These are phyloP conservation scores for Cheiracanthium punctorium DNA, from an alignment of 2,888 invertebrate species.

Conservation along the genomic window DNA sequence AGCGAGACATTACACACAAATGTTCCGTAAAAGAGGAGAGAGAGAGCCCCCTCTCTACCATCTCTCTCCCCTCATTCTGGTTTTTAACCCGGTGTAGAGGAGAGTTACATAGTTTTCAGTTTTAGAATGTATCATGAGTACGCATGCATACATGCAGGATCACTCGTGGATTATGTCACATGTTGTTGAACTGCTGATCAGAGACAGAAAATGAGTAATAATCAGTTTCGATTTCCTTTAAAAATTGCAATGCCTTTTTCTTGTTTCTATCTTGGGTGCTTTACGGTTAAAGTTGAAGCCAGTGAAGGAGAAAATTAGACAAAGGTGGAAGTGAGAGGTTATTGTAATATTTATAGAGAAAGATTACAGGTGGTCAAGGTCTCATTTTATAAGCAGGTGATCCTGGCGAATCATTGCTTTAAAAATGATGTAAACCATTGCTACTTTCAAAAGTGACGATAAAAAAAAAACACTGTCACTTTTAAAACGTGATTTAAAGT, in stretches of 20 bases:
- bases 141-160: too few species aligned
- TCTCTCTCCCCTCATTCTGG: not conserved
- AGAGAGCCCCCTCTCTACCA: not conserved
- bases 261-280: conserved; percentile 23
- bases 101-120: not conserved
- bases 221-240: conserved; percentile 39
- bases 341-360: not conserved
- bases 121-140: too few species aligned
- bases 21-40: conserved; percentile 47
- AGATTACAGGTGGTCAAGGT: too few species aligned
- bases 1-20: conserved; percentile 53
- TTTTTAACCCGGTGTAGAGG: not conserved
- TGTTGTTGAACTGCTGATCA: conserved; percentile 54
- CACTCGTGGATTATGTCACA: not conserved
- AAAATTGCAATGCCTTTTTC: conserved; percentile 7
- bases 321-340: conserved; percentile 17
- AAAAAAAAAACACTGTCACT: too few species aligned
- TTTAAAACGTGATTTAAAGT: too few species aligned
- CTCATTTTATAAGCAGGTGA: too few species aligned
- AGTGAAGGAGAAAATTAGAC: conserved; percentile 58
- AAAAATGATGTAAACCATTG: too few species aligned
- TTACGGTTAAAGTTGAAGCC: conserved; percentile 12
- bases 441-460: too few species aligned
- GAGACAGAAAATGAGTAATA: conserved; percentile 37
- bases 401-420: too few species aligned